Conservation (phyloP, 2,888 invertebrate genomes). For the Macropis europaea region DNA sequence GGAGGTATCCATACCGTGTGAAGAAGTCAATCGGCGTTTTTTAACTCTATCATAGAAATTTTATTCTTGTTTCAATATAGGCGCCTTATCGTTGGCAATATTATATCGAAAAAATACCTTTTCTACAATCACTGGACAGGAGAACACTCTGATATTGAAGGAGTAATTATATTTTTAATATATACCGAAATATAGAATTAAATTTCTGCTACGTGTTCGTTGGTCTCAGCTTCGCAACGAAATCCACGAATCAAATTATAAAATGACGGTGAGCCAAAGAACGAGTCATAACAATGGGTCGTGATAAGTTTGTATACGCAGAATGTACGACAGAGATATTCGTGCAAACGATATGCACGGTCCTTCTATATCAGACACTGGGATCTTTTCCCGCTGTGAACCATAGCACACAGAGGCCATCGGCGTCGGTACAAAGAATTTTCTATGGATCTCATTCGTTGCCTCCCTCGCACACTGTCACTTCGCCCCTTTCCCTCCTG, state of each 20-base stretch:
- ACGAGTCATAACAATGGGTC: conserved; percentile 44
- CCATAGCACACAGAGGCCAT: conserved; percentile 50
- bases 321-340: conserved; percentile 40
- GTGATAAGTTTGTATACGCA: conserved; percentile 38
- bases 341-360: conserved; percentile 56
- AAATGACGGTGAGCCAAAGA: conserved; percentile 37
- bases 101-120: neutral
- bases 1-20: conserved; percentile 27
- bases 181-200: neutral
- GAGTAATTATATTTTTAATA: too few relatives aligned
- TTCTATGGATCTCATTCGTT: conserved; percentile 60
- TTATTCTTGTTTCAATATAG: neutral
- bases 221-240: neutral
- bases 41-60: conserved; percentile 5
- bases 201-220: neutral
- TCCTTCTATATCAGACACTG: conserved; percentile 43
- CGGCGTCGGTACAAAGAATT: conserved; percentile 69
- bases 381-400: conserved; percentile 54
- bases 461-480: conserved; percentile 51
- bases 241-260: conserved; percentile 23
- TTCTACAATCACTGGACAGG: neutral
- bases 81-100: neutral
- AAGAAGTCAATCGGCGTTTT: conserved; percentile 38
- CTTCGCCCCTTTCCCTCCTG: conserved; percentile 59
- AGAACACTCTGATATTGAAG: too few relatives aligned